phyloP scores from a whole-genome alignment of 2,888 invertebrate species.

The Augochlorella aurata region DNA sequence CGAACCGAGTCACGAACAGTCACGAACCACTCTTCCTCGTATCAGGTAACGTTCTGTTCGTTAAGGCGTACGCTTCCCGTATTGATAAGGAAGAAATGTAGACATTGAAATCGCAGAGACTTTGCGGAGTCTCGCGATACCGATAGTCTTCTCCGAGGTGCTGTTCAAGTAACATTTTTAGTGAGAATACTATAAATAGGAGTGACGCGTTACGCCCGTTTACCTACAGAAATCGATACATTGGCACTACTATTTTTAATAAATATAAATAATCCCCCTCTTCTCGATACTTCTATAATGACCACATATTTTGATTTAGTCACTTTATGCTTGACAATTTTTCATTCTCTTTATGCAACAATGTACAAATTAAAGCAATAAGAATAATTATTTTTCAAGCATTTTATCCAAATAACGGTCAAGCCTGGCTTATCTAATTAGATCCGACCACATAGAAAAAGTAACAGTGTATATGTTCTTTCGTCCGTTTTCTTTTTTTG shows the following conservation, averaged over 20 bases:
- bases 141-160: neutral
- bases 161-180: neutral
- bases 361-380: neutral
- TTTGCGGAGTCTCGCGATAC: neutral
- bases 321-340: neutral
- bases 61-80: neutral
- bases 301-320: too few relatives aligned
- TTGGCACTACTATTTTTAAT: slow-evolving; percentile 31
- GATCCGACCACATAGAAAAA: neutral
- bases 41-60: neutral
- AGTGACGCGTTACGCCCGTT: slow-evolving; percentile 23
- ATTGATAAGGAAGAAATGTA: slow-evolving; percentile 38
- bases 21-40: slow-evolving; percentile 18
- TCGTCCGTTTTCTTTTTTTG: neutral
- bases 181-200: slow-evolving; percentile 37
- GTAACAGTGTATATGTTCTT: neutral
- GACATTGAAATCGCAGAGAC: neutral
- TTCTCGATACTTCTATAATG: neutral
- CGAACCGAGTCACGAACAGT: slow-evolving; percentile 33
- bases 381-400: neutral
- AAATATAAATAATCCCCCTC: neutral
- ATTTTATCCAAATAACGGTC: neutral
- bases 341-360: neutral
- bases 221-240: slow-evolving; percentile 31
- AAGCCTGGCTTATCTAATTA: neutral